Percentiles rank a stretch among this genome's conserved stretches.
These are phyloP conservation scores for Endomychus coccineus DNA, from an alignment of 2,888 invertebrate species.

Conservation along the genomic window DNA sequence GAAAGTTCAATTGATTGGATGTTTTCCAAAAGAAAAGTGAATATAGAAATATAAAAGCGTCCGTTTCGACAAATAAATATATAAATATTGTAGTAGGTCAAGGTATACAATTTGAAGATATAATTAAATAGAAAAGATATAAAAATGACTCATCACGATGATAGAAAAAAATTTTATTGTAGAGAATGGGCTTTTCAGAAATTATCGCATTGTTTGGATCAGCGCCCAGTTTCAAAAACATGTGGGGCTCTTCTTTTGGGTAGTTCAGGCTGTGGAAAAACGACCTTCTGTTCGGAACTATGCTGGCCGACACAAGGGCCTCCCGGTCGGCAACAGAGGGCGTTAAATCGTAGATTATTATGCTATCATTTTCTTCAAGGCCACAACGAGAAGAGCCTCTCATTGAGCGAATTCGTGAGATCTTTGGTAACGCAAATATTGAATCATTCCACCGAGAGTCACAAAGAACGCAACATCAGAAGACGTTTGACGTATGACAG, in stretches of 20 bases:
- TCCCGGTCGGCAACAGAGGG: conserved; percentile 61
- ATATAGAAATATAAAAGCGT: too few species aligned
- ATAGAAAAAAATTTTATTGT: conserved; percentile 75
- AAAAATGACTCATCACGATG: conserved; percentile 42
- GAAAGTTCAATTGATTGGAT: too few species aligned
- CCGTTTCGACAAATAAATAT: too few species aligned
- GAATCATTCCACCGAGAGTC: conserved; percentile 55
- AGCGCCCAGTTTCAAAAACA: conserved; percentile 74
- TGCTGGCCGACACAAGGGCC: conserved; percentile 63
- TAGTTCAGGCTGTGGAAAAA: conserved; percentile 92
- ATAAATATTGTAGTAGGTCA: too few species aligned
- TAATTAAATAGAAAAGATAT: not conserved
- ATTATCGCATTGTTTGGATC: conserved; percentile 84
- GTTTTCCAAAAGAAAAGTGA: too few species aligned
- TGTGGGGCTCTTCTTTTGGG: conserved; percentile 82
- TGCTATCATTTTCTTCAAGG: conserved; percentile 86
- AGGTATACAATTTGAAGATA: too few species aligned
- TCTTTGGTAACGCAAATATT: conserved; percentile 79
- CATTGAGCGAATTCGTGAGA: conserved; percentile 77
- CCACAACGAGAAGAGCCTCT: conserved; percentile 76
- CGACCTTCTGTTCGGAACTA: conserved; percentile 77
- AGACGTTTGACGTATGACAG: conserved; percentile 35
- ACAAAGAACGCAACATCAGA: conserved; percentile 42
- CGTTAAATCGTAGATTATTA: conserved; percentile 69
- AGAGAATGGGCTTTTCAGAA: conserved; percentile 96